Conservation (phyloP, 2,113 vertebrate genomes). For the Scomber japonicus region DNA sequence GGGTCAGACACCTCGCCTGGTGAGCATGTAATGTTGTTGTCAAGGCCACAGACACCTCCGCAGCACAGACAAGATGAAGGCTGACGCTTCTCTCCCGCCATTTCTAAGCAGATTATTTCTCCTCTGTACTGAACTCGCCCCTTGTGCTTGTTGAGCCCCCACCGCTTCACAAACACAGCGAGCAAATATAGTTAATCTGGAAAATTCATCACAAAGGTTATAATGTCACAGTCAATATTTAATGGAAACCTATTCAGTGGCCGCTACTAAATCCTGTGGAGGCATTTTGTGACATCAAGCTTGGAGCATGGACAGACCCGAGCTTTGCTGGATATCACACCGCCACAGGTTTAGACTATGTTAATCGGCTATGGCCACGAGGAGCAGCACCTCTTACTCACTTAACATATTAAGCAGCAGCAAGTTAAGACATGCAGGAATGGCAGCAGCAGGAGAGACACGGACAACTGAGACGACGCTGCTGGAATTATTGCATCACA, state of each 20-base stretch:
- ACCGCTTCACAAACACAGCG: conserved; percentile 14
- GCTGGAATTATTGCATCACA: background rate
- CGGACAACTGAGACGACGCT: background rate
- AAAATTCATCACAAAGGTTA: conserved; percentile 70
- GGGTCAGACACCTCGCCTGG: conserved; percentile 44
- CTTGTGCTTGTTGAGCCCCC: conserved; percentile 16
- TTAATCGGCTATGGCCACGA: conserved; percentile 46
- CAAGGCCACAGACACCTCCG: conserved; percentile 69
- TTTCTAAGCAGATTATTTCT: conserved; percentile 76
- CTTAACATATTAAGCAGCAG: conserved; percentile 30
- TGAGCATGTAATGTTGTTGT: conserved; percentile 75
- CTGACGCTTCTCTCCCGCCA: conserved; percentile 42
- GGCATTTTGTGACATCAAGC: conserved; percentile 60
- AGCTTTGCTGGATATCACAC: conserved; percentile 44
- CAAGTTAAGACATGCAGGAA: background rate
- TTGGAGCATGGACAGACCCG: conserved; percentile 3
- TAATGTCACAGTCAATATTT: conserved; percentile 68
- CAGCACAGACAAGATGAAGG: conserved; percentile 65
- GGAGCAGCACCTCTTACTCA: conserved; percentile 36
- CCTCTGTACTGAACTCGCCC: conserved; percentile 40
- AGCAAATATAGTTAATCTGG: conserved; percentile 58
- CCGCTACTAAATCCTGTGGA: conserved; percentile 46
- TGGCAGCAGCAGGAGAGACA: background rate
- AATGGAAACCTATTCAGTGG: conserved; percentile 38
- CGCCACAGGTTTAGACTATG: conserved; percentile 18